Evolutionary conservation across 2,113 vertebrate species (phyloP), one percentile per base, ranked within the genome.

Genomic region (Apistogramma diplotaenia): DNA sequence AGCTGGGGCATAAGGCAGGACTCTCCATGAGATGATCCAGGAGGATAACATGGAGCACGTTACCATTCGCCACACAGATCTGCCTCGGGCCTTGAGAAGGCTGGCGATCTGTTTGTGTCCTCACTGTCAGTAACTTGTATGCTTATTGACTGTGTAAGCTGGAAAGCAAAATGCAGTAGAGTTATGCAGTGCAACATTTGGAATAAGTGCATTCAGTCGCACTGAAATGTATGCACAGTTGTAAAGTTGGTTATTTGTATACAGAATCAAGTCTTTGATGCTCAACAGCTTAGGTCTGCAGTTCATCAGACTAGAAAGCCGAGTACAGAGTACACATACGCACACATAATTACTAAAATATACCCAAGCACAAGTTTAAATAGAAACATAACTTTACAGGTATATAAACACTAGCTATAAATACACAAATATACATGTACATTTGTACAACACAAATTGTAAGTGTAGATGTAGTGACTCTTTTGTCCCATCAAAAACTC

Each of bases 11-110:
- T 76, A 79, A 56, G 81, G 75, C 57, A 82, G 55, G 87, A 80
- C 83, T 77, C 76, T 65, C 55, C 74, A 55, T 92, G 93, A 94
- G 82, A 89, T 92, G 89, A 95, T 94, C 81, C 73, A 74, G 83
- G 71, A 40, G 90, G 93, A 95, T 90, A 94, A 84, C 79, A 54
- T 29, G 74, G 76, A 81, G 73, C 29, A 51, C 0, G 18, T 77
- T 76, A 78, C 79, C 54, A 2, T n/a, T 78, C 59, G 84, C 76
- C 74, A 25, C 27, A n/a, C 37, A 71, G 78, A 74, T 67, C 83
- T 57, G 84, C 89, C 78, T 58, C 23, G 46, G 75, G 75, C 81
- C 73, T 29, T 0, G 19, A 79, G 79, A 84, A 65, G 62, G 70
- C 57, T 76, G 1, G 27, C 73, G 79, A 81, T 84, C 53, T 74